Conservation (phyloP, 2,888 invertebrate species). For the Phortica magna region DNA sequence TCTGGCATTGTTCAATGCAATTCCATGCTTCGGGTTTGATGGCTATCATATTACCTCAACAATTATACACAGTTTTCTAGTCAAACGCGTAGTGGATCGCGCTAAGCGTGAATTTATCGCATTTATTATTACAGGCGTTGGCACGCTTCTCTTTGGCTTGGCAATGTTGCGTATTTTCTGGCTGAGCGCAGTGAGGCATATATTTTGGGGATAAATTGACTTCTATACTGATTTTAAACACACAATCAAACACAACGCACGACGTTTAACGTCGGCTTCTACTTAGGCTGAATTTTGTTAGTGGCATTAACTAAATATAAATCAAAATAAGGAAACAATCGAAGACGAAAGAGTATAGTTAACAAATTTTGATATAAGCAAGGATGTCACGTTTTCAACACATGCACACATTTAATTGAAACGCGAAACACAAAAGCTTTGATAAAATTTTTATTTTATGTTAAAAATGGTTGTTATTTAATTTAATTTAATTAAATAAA, state of each 20-base stretch:
- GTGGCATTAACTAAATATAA: not conserved
- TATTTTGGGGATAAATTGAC: slow-evolving; percentile 48
- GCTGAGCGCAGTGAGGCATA: slow-evolving; percentile 70
- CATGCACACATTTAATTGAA: not conserved
- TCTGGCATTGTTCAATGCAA: slow-evolving; percentile 91
- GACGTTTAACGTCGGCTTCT: not conserved
- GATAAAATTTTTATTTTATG: not conserved
- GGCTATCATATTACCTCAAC: slow-evolving; percentile 92
- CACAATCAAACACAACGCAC: slow-evolving; percentile 45
- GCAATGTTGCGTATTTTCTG: slow-evolving; percentile 82
- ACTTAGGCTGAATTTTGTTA: slow-evolving; percentile 4
- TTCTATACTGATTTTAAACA: slow-evolving; percentile 12
- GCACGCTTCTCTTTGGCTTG: slow-evolving; percentile 84
- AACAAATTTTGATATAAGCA: too few relatives aligned
- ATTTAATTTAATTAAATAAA: not conserved
- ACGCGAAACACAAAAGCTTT: not conserved
- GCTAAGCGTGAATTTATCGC: slow-evolving; percentile 83
- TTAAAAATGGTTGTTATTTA: not conserved
- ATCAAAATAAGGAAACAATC: not conserved
- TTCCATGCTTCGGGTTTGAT: slow-evolving; percentile 96
- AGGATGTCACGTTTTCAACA: too few relatives aligned
- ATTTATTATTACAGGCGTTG: slow-evolving; percentile 84
- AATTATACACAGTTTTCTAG: slow-evolving; percentile 82
- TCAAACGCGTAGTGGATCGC: slow-evolving; percentile 79
- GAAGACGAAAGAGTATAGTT: not conserved